Base-by-base conservation (phyloP, 2,113 vertebrate genomes). In the Plotosus lineatus region DNA sequence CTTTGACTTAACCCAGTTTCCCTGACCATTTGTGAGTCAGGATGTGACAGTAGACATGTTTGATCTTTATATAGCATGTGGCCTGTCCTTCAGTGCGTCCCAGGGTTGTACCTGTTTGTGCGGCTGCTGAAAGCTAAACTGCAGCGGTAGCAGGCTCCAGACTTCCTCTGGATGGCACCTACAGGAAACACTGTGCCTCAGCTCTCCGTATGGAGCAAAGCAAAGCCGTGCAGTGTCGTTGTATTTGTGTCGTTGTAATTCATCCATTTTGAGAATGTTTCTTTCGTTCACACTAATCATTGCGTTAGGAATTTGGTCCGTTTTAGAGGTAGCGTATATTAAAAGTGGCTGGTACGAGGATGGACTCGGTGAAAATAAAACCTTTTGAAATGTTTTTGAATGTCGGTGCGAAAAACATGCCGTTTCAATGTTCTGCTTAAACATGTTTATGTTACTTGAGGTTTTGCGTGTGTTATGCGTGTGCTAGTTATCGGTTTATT, bases 151-250 rank as follows among this genome's bases (percentile, higher is more conserved):
- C 90, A 89, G 82, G 89, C 86, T 86, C 88, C 89, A 88, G 87
- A 90, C 87, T 92, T 92, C 90, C 91, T 89, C 55, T 89, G 86
- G 84, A 88, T 89, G 89, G 83, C 87, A 91, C 90, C 87, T 88
- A 88, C 90, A 92, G 92, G 90, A 92, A 91, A 85, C 86, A 73
- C 77, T 85, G 75, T 84, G 78, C 86, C 85, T 74, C 76, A 80
- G 82, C 78, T 85, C 88, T 86, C 84, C 82, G 84, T 88, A 89
- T 51, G 65, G 82, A 68, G 82, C 83, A 65, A 81, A 85, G 87
- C 84, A 48, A 81, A 80, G 87, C 33, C 28, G 21, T 23, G 9
- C 17, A 87, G 36, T 83, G 75, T n/a, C 38, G 85, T 88, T 89
- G 81, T 82, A 82, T 87, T 74, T 51, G 84, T 85, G 51, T 51